phyloP scores from a whole-genome alignment of 2,113 vertebrate species.

The Opisthocomus hoazin region DNA sequence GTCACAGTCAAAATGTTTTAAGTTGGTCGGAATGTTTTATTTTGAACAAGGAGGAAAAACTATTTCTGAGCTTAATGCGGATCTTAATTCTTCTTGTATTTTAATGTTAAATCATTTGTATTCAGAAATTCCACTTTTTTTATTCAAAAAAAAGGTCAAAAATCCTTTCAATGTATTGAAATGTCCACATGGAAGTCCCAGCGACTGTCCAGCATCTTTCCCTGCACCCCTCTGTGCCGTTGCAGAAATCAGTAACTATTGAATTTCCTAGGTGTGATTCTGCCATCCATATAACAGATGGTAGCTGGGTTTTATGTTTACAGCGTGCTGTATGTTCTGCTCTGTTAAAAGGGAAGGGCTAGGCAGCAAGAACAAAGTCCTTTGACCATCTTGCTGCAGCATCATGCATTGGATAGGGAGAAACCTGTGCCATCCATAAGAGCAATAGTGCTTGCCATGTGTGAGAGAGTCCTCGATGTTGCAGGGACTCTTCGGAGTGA shows the following conservation, averaged over 20 bases:
- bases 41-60: not conserved
- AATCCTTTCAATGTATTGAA: not conserved
- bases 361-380: not conserved
- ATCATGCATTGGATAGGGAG: not conserved
- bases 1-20: not conserved
- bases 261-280: not conserved
- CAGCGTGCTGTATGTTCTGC: not conserved
- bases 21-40: not conserved
- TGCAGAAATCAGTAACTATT: not conserved
- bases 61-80: not conserved
- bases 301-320: not conserved
- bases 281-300: not conserved
- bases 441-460: accelerated
- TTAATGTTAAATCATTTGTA: not conserved
- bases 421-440: not conserved
- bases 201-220: not conserved
- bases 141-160: not conserved
- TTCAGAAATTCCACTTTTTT: not conserved
- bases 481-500: not conserved
- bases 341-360: not conserved
- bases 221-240: not conserved
- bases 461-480: not conserved
- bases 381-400: not conserved
- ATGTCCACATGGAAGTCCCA: not conserved
- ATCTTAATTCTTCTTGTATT: not conserved